phyloP scores from a whole-genome alignment of 1,140 invertebrate genomes.

The Metaphire vulgaris region DNA sequence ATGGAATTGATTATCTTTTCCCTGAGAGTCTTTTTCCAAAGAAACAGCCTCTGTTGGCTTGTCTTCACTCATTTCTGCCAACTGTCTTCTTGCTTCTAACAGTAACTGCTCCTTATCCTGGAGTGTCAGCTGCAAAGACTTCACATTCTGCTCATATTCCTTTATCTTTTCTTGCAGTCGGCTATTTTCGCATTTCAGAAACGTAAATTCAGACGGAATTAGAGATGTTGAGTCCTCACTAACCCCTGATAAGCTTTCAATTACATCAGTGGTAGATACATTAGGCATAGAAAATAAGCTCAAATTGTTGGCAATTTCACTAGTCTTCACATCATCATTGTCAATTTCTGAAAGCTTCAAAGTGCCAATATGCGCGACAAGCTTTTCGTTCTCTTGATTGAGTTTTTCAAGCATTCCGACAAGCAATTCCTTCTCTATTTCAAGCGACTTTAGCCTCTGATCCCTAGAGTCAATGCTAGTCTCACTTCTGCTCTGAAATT shows the following conservation, averaged over 20 bases:
- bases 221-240: too few species aligned
- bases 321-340: background rate
- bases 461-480: background rate
- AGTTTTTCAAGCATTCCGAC: slow-evolving; percentile 17
- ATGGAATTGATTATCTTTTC: background rate
- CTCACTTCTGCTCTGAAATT: background rate
- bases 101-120: background rate
- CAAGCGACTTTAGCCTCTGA: slow-evolving; percentile 9
- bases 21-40: background rate
- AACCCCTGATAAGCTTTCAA: too few species aligned
- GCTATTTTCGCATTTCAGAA: background rate
- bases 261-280: background rate
- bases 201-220: background rate
- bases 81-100: background rate
- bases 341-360: background rate
- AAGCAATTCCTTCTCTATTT: slow-evolving; percentile 16
- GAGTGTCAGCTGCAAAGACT: background rate
- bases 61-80: background rate
- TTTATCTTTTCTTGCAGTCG: background rate
- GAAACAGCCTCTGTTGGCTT: background rate
- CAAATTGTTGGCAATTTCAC: background rate
- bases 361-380: background rate
- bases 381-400: slow-evolving; percentile 9
- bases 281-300: background rate
- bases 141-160: background rate